A percentile compares a stretch with the other conserved stretches of the same genome.
phyloP scores from a whole-genome alignment of 2,797 vertebrate species.

The Enteromius afrohamiltoni region DNA sequence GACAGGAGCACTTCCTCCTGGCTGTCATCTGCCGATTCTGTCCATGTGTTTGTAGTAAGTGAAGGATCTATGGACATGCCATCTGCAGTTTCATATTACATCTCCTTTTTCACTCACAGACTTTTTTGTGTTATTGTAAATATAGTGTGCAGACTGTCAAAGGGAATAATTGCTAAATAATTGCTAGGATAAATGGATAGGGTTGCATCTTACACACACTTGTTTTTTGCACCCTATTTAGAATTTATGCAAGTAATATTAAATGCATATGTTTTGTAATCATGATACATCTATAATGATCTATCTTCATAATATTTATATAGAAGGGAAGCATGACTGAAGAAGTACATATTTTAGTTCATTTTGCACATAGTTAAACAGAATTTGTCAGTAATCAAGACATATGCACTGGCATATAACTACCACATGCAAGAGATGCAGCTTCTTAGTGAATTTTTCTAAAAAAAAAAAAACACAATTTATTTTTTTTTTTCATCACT shows the following conservation, averaged over 20 bases:
- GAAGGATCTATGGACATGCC: slow-evolving; percentile 38
- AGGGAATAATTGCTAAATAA: neutral
- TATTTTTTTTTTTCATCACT: neutral
- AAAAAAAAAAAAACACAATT: no score
- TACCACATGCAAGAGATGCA: neutral
- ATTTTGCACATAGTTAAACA: neutral
- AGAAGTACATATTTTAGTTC: neutral
- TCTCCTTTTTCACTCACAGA: slow-evolving; percentile 24
- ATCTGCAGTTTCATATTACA: slow-evolving; percentile 43
- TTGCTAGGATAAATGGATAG: neutral
- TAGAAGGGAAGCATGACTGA: neutral
- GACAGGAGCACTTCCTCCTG: slow-evolving; percentile 11
- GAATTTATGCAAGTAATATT: neutral
- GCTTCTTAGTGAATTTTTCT: neutral
- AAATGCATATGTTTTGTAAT: neutral
- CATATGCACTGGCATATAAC: neutral
- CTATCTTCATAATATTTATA: neutral
- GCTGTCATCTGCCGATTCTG: slow-evolving; percentile 19
- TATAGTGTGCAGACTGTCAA: slow-evolving; percentile 43
- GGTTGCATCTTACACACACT: neutral
- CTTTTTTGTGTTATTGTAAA: slow-evolving; percentile 48
- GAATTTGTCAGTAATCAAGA: neutral
- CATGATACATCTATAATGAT: neutral
- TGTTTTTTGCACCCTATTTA: neutral
- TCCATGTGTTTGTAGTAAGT: slow-evolving; percentile 37